Base-by-base conservation (phyloP, 2,797 vertebrate species). In the Taeniopygia guttata region DNA sequence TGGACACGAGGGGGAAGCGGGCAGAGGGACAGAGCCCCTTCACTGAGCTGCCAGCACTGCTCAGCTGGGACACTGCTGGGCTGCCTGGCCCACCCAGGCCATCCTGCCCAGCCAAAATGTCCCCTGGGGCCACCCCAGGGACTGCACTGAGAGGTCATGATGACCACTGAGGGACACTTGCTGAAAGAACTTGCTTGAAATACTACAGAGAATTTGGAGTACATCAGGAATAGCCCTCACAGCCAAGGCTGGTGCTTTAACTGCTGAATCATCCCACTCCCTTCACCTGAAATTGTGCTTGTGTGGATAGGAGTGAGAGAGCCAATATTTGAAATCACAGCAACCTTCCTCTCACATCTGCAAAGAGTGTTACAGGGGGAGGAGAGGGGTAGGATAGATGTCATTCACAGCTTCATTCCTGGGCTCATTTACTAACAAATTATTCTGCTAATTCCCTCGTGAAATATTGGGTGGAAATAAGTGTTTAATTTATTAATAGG, bases 401-500 rank as follows among this genome's bases (percentile, higher is more conserved):
- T 89, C 95, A 95, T 83, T 97, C 95, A 95, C 68, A 83, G 96
- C 94, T 95, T 90, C 85, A 72, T 94, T 94, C 95, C 81, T 89
- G 89, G 81, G 86, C 88, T 96, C 95, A 96, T 96, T 96, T 96
- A 96, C 95, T 96, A 96, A 96, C 96, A 97, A 96, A 96, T 97
- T 97, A 96, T 96, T 96, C 95, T 77, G 64, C 82, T 96, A 97
- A 96, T 96, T 96, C 95, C 90, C 91, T 80, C 23, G 54, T 95
- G 94, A 96, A 96, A 97, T 95, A 97, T 72, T 74, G 91, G 91
- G 94, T 94, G 75, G 95, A 96, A 97, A 94, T 85, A 94, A 96
- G 78, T 94, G 93, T 96, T 97, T 97, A 95, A 96, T 97, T 95
- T 97, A 96, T 97, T 96, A 97, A 96, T 96, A 96, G 94, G 93